Evolutionary conservation across 2,113 vertebrate species (phyloP).

Genomic region (Colaptes auratus): DNA sequence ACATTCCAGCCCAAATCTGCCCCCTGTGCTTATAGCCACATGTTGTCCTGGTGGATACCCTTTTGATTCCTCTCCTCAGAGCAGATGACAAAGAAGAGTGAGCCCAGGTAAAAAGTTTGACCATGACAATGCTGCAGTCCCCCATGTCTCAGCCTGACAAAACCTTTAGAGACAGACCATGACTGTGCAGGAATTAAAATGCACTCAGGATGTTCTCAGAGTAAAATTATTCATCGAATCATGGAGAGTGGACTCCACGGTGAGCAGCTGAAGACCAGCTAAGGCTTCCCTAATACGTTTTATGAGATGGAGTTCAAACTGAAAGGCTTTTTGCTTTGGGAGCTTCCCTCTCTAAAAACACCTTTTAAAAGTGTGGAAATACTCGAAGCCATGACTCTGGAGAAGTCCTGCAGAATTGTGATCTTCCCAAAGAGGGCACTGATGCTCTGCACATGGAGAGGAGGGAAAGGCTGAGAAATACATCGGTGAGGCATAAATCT

Average conservation of each 20-base stretch:
- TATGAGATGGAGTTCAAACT: background rate
- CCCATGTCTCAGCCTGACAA: background rate
- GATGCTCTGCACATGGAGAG: conserved; percentile 21
- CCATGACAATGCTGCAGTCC: fast-evolving
- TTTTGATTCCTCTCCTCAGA: background rate
- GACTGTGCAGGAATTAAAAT: background rate
- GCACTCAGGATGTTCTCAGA: background rate
- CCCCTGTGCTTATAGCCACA: fast-evolving
- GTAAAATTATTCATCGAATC: background rate
- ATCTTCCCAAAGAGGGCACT: conserved; percentile 78
- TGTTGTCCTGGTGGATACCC: background rate
- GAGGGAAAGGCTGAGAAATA: background rate
- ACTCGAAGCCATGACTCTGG: background rate
- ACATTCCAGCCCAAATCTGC: background rate
- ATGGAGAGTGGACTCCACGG: background rate
- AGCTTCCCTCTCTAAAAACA: background rate
- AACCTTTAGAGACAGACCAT: background rate
- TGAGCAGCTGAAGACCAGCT: background rate
- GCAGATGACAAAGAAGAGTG: fast-evolving
- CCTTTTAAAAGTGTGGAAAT: background rate
- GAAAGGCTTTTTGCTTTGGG: background rate
- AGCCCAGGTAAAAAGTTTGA: background rate
- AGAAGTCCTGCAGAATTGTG: background rate
- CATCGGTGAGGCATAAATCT: conserved; percentile 53
- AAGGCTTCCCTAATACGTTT: fast-evolving